Base-by-base conservation (phyloP, 1,140 invertebrate genomes). In the Oncopodura yosiiana region DNA sequence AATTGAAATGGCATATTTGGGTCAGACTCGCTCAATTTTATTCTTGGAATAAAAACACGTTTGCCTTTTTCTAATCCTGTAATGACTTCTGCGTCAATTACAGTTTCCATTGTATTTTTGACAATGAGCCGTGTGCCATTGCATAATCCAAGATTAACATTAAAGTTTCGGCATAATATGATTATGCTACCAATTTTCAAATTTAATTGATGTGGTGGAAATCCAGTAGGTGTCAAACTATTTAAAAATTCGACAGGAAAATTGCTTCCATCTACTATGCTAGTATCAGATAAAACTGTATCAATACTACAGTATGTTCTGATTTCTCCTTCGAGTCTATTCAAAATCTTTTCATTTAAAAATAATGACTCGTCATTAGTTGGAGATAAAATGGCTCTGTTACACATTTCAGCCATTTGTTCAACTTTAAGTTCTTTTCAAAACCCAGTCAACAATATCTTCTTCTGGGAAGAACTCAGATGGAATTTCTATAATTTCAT, bases 41-140 rank as follows among this genome's bases (percentile, higher is more conserved):
- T 72, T 30, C 68, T 52, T 39, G 70, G 66, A 44, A 73, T 66
- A 3, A 73, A 60, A 43, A 73, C 70, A 53, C 67, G 49, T 67
- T 76, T 65, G 49, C 70, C 73, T 71, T 70, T 69, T 56, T 60
- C 69, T 46, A 66, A 66, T 51, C 68, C 69, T 49, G 52, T 70
- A 23, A 74, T 44, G 52, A 76, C 71, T 39, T 52, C 69, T 21
- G 65, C 70, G 60, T 70, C 59, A n/a, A 76, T 68, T 12, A 73
- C 45, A 57, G 70, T 70, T 37, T 60, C 62, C 60, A 70, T 68
- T 48, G 71, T 60, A 60, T 66, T 69, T 66, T 66, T 69, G 37
- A 73, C 65, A 26, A 34, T 50, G 27, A 74, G 62, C 63, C 69
- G 30, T 50, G 72, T 74, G 21, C 70, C 70, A 61, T 71, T 74